phyloP scores from a whole-genome alignment of 2,797 vertebrate species.

The Galaxias olidus region DNA sequence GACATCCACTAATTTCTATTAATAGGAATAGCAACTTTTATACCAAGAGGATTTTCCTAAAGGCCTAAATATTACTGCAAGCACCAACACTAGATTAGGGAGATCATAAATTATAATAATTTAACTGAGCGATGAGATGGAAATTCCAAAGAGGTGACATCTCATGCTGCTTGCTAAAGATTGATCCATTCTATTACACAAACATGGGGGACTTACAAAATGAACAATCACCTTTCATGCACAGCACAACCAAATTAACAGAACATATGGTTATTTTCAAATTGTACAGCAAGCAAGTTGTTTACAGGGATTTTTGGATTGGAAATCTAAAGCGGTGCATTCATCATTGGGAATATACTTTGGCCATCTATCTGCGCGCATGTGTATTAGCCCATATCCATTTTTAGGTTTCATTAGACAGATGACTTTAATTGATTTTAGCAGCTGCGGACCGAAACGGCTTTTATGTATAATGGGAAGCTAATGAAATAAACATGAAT shows the following conservation, averaged over 20 bases:
- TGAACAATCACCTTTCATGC: constrained; percentile 43
- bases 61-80: too few relatives aligned
- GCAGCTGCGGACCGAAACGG: constrained; percentile 24
- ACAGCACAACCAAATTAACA: constrained; percentile 28
- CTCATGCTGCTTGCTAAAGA: constrained; percentile 17
- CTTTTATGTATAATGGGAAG: constrained; percentile 10
- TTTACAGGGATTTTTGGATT: constrained; percentile 15
- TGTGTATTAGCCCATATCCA: constrained; percentile 17
- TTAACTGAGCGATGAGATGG: constrained; percentile 7
- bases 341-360: constrained; percentile 13
- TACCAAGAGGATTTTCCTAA: too few relatives aligned
- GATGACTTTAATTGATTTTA: constrained; percentile 32
- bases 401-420: constrained; percentile 21
- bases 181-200: constrained; percentile 37
- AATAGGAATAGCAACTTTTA: too few relatives aligned
- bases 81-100: too few relatives aligned
- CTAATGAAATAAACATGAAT: constrained; percentile 17
- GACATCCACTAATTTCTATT: too few relatives aligned
- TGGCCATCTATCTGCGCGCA: constrained; percentile 22
- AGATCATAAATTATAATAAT: too few relatives aligned
- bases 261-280: constrained; percentile 35
- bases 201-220: constrained; percentile 23
- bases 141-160: constrained; percentile 5
- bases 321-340: constrained; percentile 11
- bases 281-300: constrained; percentile 20